Evolutionary conservation across 1,140 invertebrate species (phyloP), one percentile per base, ranked within the genome.

Genomic region (Liolophura sinensis): DNA sequence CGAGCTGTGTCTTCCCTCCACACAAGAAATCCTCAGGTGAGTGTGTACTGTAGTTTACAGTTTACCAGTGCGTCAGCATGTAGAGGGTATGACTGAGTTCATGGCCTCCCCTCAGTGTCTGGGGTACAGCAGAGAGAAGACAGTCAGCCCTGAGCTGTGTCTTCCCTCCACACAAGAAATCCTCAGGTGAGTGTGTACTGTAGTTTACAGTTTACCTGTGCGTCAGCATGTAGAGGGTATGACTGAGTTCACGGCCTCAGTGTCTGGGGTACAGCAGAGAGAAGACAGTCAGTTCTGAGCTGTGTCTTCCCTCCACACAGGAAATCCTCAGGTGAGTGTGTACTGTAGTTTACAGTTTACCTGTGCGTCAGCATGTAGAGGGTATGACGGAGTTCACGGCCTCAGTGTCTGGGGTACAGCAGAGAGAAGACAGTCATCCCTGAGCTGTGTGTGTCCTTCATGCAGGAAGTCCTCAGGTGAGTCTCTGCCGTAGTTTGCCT

Each of bases 101-200:
- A 80, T 77, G 73, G 90, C 96, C 27, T 94, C 95, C 6, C 92
- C 95, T 5, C 97, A 99, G 80, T 99, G 97, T 86, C 85, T 98
- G 24, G 96, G 96, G 0, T 96, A 97, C 82, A 87, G 86, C 55
- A 57, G 22, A 57, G 16, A 57, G 71, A 69, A 67, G 46, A 27
- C 14, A 31, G 12, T 18, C 40, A 56, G 51, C 11, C 50, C 20
- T 15, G 6, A 49, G 20, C 18, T 64, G 20, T 65, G 57, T 51
- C 22, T 66, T 22, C 57, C 57, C 5, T 60, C 64, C 9, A 3
- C 51, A n/a, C 16, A 54, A 1, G 48, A 47, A 60, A 54, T 60
- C 16, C 6, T 75, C 16, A 68, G 72, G 73, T 77, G 55, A 27
- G 54, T 60, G 3, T 40, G 31, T 40, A 40, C 31, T 40, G 31